Evolutionary conservation across 92 coral and sea anemone genomes (phyloP).

Genomic region (Virgularia gustaviana): DNA sequence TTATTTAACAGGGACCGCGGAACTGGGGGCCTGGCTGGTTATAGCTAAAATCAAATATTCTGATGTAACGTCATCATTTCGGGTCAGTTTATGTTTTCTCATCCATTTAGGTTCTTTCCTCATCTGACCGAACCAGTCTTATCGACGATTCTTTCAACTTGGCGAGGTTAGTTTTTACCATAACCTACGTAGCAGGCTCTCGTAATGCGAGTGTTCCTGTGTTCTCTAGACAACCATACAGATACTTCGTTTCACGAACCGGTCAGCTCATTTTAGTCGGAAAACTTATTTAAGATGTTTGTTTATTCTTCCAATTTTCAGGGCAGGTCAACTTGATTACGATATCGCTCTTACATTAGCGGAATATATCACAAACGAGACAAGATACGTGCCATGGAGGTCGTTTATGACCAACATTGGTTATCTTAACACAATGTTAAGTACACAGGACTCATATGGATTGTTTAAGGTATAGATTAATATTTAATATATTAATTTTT

Average conservation of each 20-base stretch:
- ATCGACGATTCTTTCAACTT: constrained; percentile 81
- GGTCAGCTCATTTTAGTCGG: background rate
- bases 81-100: background rate
- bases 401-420: constrained; percentile 66
- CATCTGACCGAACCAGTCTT: constrained; percentile 74
- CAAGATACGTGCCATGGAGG: constrained; percentile 79
- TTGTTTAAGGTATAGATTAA: constrained; percentile 55
- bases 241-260: background rate
- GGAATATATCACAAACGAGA: constrained; percentile 62
- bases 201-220: no score
- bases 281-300: background rate
- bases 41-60: background rate
- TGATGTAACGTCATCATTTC: no score
- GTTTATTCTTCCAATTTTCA: constrained; percentile 21
- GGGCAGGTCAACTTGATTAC: constrained; percentile 70
- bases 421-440: constrained; percentile 59
- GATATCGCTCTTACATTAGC: constrained; percentile 58
- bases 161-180: constrained; percentile 74
- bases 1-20: background rate
- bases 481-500: background rate
- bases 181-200: no score
- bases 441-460: constrained; percentile 67
- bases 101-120: constrained; percentile 51
- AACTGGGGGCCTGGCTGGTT: background rate
- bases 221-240: background rate